Percentiles rank a stretch among this genome's conserved stretches.
Evolutionary conservation across 2,888 invertebrate species (phyloP).

Genomic region (Autographa pulchrina): DNA sequence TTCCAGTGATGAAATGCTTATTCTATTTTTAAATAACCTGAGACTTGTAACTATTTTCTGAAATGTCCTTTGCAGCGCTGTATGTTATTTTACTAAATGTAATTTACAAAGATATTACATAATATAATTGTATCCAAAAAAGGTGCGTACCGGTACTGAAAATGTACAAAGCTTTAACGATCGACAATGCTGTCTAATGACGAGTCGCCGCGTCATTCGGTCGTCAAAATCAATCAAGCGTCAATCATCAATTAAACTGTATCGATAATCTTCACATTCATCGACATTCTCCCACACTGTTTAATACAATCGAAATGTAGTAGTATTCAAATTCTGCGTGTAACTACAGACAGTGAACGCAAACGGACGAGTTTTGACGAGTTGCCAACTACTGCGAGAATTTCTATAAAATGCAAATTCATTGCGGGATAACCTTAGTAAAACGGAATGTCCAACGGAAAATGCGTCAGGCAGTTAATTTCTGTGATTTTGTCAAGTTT

Average conservation of each 20-base stretch:
- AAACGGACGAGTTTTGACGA: slow-evolving; percentile 51
- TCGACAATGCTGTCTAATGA: no score
- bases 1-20: background rate
- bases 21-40: background rate
- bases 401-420: slow-evolving; percentile 68
- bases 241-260: slow-evolving; percentile 12
- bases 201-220: no score
- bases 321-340: slow-evolving; percentile 63
- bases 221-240: no score
- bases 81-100: no score
- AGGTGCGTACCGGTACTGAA: no score
- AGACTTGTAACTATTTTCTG: background rate
- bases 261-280: slow-evolving; percentile 27
- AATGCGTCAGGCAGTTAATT: slow-evolving; percentile 6
- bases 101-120: no score
- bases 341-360: slow-evolving; percentile 44
- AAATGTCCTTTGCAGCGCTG: background rate
- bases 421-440: slow-evolving; percentile 44
- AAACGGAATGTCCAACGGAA: slow-evolving; percentile 19
- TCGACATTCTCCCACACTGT: slow-evolving; percentile 34
- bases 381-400: slow-evolving; percentile 50
- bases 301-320: slow-evolving; percentile 61
- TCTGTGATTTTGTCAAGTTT: background rate
- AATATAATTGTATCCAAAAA: no score
- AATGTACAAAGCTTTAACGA: background rate